Base-by-base conservation (phyloP, 2,888 invertebrate genomes). In the Hoplodrina ambigua region DNA sequence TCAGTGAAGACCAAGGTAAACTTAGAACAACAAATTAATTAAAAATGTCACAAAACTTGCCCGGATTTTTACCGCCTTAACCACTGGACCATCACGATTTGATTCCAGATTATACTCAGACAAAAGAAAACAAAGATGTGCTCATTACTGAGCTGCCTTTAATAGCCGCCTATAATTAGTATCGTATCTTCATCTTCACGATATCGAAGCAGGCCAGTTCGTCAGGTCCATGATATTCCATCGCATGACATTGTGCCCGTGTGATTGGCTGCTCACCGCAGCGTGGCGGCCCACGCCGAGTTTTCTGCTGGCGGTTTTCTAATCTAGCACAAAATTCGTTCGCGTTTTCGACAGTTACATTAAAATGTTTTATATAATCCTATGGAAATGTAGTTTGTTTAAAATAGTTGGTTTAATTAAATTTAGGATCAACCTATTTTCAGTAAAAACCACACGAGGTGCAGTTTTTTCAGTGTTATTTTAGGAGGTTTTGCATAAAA, bases 221-320 rank as follows among this genome's bases (percentile, higher is more conserved):
- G 17, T 17, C 25, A 60, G 15, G 30, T 52, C 59, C 65, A 60
- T 65, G 62, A 82, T 82, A 78, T 10, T 57, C 46, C 59, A 8
- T 69, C 83, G 79, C 78, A 78, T 87, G 85, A 82, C 86, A 83
- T 73, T 73, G 78, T 80, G 81, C 73, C 76, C 80, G 80, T 84
- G 85, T 88, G 89, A 89, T 88, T 89, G 87, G 87, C 86, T 83
- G 80, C 69, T 58, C 73, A 84, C 86, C 84, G 74, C 86, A 85
- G 69, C 79, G 86, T 74, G 84, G 83, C 79, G 77, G 72, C 68
- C 78, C 78, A 64, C 84, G 84, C 85, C 85, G 86, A 92, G 91
- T 92, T 93, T 92, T 92, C 92, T 89, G 84, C 79, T 84, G 87
- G 94, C 82, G 93, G 94, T 92, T 93, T 92, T 91, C 94, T 94